Conservation (phyloP, 2,888 invertebrate species). For the Thecophora atra region DNA sequence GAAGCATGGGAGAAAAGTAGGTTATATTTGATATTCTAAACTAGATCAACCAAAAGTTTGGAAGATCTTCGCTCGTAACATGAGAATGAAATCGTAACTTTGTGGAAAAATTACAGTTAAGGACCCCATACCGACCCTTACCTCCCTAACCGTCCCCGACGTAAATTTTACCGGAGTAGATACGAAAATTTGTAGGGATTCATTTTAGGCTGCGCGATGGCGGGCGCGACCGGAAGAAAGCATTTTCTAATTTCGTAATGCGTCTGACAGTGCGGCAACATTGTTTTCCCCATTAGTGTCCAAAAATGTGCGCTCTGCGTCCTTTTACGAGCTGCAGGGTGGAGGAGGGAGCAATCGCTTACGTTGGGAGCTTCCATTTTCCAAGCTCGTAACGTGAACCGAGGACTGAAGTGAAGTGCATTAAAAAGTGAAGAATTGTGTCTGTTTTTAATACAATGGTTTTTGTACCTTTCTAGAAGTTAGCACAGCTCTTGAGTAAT, state of each 20-base stretch:
- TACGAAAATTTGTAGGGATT: too few relatives aligned
- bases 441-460: neutral
- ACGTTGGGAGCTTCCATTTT: too few relatives aligned
- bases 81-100: too few relatives aligned
- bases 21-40: too few relatives aligned
- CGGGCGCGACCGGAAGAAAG: neutral
- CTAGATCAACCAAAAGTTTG: too few relatives aligned
- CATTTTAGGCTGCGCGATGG: neutral
- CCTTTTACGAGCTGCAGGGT: neutral
- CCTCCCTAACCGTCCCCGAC: too few relatives aligned
- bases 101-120: too few relatives aligned
- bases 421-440: neutral
- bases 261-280: conserved; percentile 1
- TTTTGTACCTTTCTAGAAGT: neutral
- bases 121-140: too few relatives aligned
- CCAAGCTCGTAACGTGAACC: too few relatives aligned
- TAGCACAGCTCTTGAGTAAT: conserved; percentile 15
- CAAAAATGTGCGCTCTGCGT: neutral
- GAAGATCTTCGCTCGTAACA: too few relatives aligned
- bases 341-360: neutral
- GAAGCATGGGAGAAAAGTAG: too few relatives aligned
- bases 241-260: neutral
- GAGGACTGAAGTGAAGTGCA: neutral
- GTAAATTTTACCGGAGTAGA: too few relatives aligned
- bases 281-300: neutral